phyloP scores from a whole-genome alignment of 2,797 vertebrate genomes.

The Propithecus deckenii region DNA sequence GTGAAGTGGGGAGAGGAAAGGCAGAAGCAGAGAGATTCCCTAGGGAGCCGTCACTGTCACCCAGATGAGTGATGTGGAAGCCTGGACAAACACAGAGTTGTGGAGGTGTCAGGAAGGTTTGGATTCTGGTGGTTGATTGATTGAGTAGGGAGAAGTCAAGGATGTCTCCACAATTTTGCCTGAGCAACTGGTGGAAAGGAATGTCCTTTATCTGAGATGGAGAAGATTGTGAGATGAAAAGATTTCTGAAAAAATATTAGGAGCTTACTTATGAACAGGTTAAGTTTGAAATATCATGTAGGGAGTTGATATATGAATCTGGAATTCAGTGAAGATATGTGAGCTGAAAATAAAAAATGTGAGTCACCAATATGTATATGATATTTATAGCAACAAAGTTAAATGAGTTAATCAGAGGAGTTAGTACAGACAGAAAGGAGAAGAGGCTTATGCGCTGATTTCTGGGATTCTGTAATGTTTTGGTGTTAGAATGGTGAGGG shows the following conservation, averaged over 20 bases:
- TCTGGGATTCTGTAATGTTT: neutral
- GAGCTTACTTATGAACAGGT: neutral
- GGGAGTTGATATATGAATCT: neutral
- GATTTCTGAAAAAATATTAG: neutral
- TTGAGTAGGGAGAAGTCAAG: neutral
- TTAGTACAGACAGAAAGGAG: neutral
- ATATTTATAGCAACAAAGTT: neutral
- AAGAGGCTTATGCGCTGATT: neutral
- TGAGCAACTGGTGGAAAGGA: neutral
- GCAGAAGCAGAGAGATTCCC: neutral
- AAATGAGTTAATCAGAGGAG: neutral
- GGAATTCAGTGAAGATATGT: neutral
- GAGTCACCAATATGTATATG: neutral
- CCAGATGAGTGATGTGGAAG: neutral
- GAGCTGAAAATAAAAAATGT: neutral
- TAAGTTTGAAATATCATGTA: neutral
- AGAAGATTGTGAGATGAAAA: neutral
- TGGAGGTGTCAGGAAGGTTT: neutral
- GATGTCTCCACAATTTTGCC: neutral
- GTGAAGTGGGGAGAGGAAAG: neutral
- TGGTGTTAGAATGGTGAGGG: neutral
- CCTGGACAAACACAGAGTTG: neutral
- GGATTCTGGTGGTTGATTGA: neutral
- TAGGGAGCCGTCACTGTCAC: neutral
- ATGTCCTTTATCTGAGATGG: neutral